phyloP scores from a whole-genome alignment of 2,797 vertebrate species.

The Acanthiza pusilla region DNA sequence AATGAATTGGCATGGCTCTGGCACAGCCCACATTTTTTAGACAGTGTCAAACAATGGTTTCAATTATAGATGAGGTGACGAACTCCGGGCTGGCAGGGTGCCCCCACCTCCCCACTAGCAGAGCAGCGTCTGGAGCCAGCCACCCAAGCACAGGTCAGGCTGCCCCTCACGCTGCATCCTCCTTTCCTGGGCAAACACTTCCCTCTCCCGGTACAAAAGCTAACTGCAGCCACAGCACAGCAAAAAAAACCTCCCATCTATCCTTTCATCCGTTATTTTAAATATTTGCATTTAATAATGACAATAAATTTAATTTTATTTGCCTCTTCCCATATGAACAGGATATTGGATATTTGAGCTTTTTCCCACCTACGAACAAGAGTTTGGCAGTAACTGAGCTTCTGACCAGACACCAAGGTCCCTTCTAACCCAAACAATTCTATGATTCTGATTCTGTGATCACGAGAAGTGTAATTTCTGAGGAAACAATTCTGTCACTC shows the following conservation, averaged over 20 bases:
- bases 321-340: not conserved
- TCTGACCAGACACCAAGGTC: not conserved
- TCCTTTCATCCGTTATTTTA: not conserved
- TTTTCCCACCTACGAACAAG: not conserved
- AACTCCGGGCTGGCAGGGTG: not conserved
- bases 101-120: not conserved
- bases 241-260: not conserved
- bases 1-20: not conserved
- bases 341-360: not conserved
- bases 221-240: not conserved
- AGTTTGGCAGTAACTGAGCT: not conserved
- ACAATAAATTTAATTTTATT: not conserved
- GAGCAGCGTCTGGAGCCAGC: not conserved
- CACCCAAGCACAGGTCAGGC: too few species aligned
- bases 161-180: accelerated
- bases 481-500: not conserved
- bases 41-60: not conserved
- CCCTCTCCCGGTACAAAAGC: conserved; percentile 56
- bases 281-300: not conserved
- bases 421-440: not conserved
- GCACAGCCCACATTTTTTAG: not conserved
- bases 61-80: not conserved
- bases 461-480: not conserved
- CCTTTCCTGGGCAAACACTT: conserved; percentile 48
- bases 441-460: not conserved